Evolutionary conservation across 2,113 vertebrate species (phyloP).

Genomic region (Ceuthmochares aereus): DNA sequence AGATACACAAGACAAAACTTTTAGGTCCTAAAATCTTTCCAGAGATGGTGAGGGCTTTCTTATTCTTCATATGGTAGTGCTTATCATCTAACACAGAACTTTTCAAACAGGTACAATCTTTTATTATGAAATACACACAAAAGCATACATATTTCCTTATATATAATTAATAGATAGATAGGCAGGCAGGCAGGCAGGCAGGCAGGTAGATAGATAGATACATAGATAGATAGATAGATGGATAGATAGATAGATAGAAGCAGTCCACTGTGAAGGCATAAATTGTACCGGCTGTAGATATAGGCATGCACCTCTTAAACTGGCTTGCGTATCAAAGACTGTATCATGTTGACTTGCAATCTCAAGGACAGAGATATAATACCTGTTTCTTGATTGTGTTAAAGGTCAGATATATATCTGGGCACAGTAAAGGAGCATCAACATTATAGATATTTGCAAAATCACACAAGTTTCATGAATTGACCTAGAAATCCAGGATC

Average conservation of each 20-base stretch:
- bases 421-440: background rate
- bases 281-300: background rate
- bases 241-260: too few relatives aligned
- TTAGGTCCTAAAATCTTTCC: background rate
- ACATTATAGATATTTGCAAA: background rate
- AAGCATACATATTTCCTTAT: background rate
- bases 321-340: background rate
- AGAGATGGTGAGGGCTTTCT: background rate
- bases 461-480: background rate
- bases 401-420: background rate
- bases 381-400: background rate
- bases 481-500: background rate
- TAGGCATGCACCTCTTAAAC: background rate
- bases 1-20: background rate
- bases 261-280: background rate
- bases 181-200: background rate
- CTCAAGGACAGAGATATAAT: background rate
- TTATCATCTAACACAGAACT: background rate
- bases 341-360: background rate
- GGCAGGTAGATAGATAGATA: background rate
- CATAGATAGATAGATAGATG: background rate
- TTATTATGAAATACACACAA: background rate
- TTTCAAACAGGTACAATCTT: background rate
- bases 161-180: background rate
- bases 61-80: background rate